These are phyloP conservation scores for Semnornis frantzii DNA, from an alignment of 2,113 vertebrate genomes.

Conservation along the genomic window DNA sequence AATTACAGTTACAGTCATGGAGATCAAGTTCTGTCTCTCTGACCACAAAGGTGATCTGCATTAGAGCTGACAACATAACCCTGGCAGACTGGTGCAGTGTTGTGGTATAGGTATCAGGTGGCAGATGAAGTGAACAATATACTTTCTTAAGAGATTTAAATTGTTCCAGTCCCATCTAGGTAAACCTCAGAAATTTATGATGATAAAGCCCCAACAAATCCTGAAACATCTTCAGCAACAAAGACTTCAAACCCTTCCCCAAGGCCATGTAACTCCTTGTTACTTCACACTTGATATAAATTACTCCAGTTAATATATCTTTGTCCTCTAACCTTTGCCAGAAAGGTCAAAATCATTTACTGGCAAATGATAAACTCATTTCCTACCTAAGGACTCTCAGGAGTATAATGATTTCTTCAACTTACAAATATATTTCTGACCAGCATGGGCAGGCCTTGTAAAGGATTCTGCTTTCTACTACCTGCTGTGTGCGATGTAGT, in stretches of 20 bases:
- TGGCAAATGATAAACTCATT: conserved; percentile 46
- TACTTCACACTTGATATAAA: conserved; percentile 41
- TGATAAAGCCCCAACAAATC: background rate
- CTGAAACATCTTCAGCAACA: background rate
- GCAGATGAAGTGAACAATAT: background rate
- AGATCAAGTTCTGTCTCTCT: background rate
- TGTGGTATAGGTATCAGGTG: background rate
- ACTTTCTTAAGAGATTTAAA: background rate
- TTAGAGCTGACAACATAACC: background rate
- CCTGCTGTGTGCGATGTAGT: background rate
- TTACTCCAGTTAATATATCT: conserved; percentile 44
- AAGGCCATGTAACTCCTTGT: conserved; percentile 36
- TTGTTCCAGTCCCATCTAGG: background rate
- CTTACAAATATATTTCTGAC: conserved; percentile 14
- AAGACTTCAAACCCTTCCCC: conserved; percentile 12
- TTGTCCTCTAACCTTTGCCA: conserved; percentile 61
- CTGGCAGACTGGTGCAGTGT: background rate
- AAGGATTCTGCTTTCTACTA: conserved; percentile 7
- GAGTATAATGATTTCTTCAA: conserved; percentile 54
- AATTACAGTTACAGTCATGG: background rate
- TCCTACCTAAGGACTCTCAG: conserved; percentile 26
- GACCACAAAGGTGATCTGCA: background rate
- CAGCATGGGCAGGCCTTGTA: background rate
- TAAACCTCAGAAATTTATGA: background rate
- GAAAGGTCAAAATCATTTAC: conserved; percentile 65